Base-by-base conservation (phyloP, 2,797 vertebrate species). In the Sebastolobus alascanus region DNA sequence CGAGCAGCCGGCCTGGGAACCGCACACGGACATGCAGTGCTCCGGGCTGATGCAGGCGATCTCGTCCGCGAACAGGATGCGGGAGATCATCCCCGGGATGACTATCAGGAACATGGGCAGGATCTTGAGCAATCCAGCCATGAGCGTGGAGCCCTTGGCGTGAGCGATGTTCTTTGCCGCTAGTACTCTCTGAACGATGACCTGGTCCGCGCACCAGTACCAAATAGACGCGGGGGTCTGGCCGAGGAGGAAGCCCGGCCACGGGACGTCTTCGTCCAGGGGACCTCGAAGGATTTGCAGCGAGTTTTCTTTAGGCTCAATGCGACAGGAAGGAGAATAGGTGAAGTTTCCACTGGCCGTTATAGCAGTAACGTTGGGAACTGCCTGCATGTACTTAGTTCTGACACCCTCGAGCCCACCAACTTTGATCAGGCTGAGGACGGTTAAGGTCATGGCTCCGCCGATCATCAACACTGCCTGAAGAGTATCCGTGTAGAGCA, bases 171-270 rank as follows among this genome's bases (percentile, higher is more conserved):
- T 99, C 93, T 99, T 99, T 65, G 99, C 98, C 1, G 99, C 97
- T 33, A 99, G 93, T 4, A 99, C 98, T 86, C 99, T 96, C 93
- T 99, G 99, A 67, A 99, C 99, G 18, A 99, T 99, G 85, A 99
- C 99, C 90, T 99, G 99, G 93, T 99, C 99, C 0, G 99, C 97
- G 90, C 99, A 99, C 99, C 99, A 99, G 92, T 99, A 99, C 99
- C 99, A 99, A 52, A 99, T 97, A 0, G 99, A 99, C 33, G 99
- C 97, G 29, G 99, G 98, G 0, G 98, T 99, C 91, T 99, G 99
- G 59, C 99, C 99, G 35, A 99, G 93, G 72, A 99, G 70, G 79
- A 99, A 99, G 9, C 99, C 99, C 3, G 99, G 98, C 99, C 99
- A 99, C 1, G 99, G 99, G 68, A 98, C 94, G 77, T 99, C 98